These are phyloP conservation scores for Andrena bicolor DNA, from an alignment of 2,888 invertebrate genomes.

Conservation along the genomic window DNA sequence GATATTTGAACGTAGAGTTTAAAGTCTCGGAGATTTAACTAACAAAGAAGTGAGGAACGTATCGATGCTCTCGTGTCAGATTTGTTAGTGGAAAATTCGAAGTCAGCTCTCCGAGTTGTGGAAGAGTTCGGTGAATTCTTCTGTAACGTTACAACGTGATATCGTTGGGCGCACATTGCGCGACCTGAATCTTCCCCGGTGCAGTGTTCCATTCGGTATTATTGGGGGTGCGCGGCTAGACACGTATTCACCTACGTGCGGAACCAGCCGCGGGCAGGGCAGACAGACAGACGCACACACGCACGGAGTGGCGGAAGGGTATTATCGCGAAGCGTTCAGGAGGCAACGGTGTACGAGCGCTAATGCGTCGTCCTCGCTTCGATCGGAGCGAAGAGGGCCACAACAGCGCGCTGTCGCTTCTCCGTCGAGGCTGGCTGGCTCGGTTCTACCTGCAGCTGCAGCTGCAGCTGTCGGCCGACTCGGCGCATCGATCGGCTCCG, in stretches of 20 bases:
- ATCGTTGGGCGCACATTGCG: conserved; percentile 14
- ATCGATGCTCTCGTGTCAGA: not conserved
- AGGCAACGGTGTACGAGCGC: conserved; percentile 52
- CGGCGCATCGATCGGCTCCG: conserved; percentile 61
- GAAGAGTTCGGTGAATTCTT: not conserved
- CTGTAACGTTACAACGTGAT: conserved; percentile 5
- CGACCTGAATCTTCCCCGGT: conserved; percentile 12
- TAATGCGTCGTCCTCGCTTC: conserved; percentile 61
- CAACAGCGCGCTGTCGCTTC: conserved; percentile 43
- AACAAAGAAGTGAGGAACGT: no score
- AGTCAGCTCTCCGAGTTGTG: not conserved
- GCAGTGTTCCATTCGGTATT: conserved; percentile 27
- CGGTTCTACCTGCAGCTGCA: conserved; percentile 52
- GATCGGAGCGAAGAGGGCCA: conserved; percentile 42
- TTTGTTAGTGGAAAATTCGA: not conserved
- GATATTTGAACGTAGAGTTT: no score
- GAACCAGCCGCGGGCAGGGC: not conserved
- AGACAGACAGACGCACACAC: not conserved
- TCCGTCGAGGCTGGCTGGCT: conserved; percentile 40
- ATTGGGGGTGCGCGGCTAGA: conserved; percentile 37
- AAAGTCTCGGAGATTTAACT: no score
- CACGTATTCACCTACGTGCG: conserved; percentile 32
- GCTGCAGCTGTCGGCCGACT: conserved; percentile 61
- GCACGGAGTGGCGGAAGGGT: conserved; percentile 13
- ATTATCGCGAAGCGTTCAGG: conserved; percentile 59